These are phyloP conservation scores for Amphiprion percula DNA, from an alignment of 2,113 vertebrate species.

Conservation along the genomic window DNA sequence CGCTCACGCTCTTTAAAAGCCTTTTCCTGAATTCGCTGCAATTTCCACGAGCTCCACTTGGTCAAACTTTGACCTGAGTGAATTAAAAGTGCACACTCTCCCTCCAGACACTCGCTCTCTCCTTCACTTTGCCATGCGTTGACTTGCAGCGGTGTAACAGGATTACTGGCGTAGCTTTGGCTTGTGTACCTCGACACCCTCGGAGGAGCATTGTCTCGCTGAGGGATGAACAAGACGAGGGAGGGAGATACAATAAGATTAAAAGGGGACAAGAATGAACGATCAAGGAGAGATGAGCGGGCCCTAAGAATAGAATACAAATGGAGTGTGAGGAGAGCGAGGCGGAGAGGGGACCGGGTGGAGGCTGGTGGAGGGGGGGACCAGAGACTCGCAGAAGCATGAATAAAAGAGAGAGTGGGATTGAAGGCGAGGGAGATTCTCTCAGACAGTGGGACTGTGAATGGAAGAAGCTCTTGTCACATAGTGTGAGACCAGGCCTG, in stretches of 20 bases:
- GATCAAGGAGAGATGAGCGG: constrained; percentile 69
- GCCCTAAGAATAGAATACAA: constrained; percentile 73
- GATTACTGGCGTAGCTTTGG: constrained; percentile 60
- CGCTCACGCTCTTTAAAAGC: constrained; percentile 19
- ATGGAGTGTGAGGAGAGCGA: constrained; percentile 50
- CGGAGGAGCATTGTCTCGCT: constrained; percentile 51
- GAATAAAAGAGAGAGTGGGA: constrained; percentile 76
- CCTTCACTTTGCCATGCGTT: constrained; percentile 6
- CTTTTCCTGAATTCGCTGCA: constrained; percentile 24
- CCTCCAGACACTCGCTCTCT: constrained; percentile 11
- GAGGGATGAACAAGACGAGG: constrained; percentile 44
- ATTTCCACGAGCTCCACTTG: constrained; percentile 34
- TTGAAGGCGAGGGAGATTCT: constrained; percentile 72
- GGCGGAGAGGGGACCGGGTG: background rate
- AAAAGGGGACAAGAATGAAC: constrained; percentile 55
- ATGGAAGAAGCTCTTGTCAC: constrained; percentile 69
- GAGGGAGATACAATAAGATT: constrained; percentile 70
- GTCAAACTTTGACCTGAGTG: constrained; percentile 53
- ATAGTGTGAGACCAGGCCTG: constrained; percentile 61
- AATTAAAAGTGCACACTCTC: constrained; percentile 51
- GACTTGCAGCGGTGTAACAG: constrained; percentile 56
- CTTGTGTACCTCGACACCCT: constrained; percentile 48
- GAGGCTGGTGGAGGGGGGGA: constrained; percentile 4
- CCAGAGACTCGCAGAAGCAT: constrained; percentile 59
- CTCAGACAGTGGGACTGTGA: constrained; percentile 63